A percentile compares a stretch with the other conserved stretches of the same genome.
phyloP scores from a whole-genome alignment of 2,797 vertebrate genomes.

The Monodelphis domestica region DNA sequence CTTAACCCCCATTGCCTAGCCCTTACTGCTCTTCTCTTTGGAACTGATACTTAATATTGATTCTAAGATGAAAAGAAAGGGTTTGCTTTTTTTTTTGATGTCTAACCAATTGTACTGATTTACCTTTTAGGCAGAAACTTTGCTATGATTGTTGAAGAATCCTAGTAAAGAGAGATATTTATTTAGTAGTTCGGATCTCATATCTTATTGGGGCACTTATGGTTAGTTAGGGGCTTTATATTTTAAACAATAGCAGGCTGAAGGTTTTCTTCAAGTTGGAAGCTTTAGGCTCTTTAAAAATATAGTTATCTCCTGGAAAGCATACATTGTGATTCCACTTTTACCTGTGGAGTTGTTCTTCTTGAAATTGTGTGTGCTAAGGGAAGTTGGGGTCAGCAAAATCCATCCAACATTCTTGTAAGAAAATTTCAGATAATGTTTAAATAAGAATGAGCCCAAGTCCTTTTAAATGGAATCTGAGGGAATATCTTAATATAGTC shows the following conservation, averaged over 20 bases:
- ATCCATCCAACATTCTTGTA: neutral
- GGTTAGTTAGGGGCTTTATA: conserved; percentile 45
- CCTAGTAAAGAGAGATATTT: conserved; percentile 43
- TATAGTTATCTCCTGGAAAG: too few relatives aligned
- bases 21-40: too few relatives aligned
- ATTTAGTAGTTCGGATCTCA: conserved; percentile 51
- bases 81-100: too few relatives aligned
- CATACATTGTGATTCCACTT: conserved; percentile 41
- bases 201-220: conserved; percentile 49
- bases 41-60: too few relatives aligned
- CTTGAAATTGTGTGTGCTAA: neutral
- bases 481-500: neutral
- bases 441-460: neutral
- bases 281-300: conserved; percentile 44
- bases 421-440: neutral
- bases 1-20: too few relatives aligned
- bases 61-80: too few relatives aligned
- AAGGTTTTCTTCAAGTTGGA: conserved; percentile 32
- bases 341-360: neutral
- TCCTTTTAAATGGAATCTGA: neutral
- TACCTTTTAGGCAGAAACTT: conserved; percentile 50
- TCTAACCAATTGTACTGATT: conserved; percentile 23
- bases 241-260: conserved; percentile 51
- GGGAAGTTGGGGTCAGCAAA: conserved; percentile 6
- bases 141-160: neutral